Evolutionary conservation across 2,888 invertebrate genomes (phyloP).

Genomic region (Diaperis boleti): DNA sequence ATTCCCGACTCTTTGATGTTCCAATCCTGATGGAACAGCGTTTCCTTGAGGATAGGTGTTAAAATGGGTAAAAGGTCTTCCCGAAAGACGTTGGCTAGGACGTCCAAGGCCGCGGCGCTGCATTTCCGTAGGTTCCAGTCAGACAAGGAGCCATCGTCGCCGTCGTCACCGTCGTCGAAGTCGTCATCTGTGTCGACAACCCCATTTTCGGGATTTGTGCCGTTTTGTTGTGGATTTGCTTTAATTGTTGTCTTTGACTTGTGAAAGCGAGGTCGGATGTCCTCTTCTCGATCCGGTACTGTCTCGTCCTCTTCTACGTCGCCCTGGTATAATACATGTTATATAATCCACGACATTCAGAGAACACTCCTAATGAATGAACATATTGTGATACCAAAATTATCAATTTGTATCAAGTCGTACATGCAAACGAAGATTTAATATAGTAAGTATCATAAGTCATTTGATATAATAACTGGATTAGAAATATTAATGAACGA

Average conservation of each 20-base stretch:
- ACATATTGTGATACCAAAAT: too few relatives aligned
- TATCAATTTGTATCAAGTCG: too few relatives aligned
- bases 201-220: slow-evolving; percentile 66
- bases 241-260: slow-evolving; percentile 88
- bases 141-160: slow-evolving; percentile 89
- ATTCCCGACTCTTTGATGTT: slow-evolving; percentile 94
- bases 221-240: slow-evolving; percentile 66
- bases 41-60: slow-evolving; percentile 96
- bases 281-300: slow-evolving; percentile 97
- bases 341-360: too few relatives aligned
- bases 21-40: slow-evolving; percentile 96
- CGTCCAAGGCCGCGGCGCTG: slow-evolving; percentile 97
- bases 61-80: slow-evolving; percentile 94
- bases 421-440: too few relatives aligned
- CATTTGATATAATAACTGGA: too few relatives aligned
- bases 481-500: too few relatives aligned
- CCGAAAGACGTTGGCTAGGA: slow-evolving; percentile 95
- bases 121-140: slow-evolving; percentile 99
- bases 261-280: slow-evolving; percentile 97
- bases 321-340: slow-evolving; percentile 74
- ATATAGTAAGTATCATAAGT: too few relatives aligned
- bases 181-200: slow-evolving; percentile 75
- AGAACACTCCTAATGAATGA: too few relatives aligned
- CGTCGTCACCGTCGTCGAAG: slow-evolving; percentile 84
- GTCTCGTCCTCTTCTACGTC: slow-evolving; percentile 98